phyloP scores from a whole-genome alignment of 2,797 vertebrate genomes.

The Spondyliosoma cantharus region DNA sequence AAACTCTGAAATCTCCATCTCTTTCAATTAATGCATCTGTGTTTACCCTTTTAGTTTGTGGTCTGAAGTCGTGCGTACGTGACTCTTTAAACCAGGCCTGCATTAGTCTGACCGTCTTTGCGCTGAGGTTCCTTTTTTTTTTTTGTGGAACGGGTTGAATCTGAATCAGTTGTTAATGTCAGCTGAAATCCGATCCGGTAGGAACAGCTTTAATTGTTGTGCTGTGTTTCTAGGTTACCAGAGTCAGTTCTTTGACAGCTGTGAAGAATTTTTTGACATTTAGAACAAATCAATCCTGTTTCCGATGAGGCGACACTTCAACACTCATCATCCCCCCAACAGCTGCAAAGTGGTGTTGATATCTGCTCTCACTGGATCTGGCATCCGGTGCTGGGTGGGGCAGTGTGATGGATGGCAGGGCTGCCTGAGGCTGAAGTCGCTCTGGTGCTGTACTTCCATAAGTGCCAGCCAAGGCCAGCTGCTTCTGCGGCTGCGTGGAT shows the following conservation, averaged over 20 bases:
- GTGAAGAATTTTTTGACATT: constrained; percentile 43
- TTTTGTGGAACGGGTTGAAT: constrained; percentile 6
- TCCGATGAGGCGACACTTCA: constrained; percentile 22
- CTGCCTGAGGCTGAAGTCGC: constrained; percentile 21
- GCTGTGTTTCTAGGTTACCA: constrained; percentile 10
- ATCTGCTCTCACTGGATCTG: constrained; percentile 34
- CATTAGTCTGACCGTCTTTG: not conserved
- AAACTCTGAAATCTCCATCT: not conserved
- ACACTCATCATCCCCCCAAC: constrained; percentile 18
- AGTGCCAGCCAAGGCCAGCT: constrained; percentile 54
- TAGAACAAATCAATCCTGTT: constrained; percentile 45
- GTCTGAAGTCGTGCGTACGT: no score
- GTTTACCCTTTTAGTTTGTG: not conserved
- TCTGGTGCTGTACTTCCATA: constrained; percentile 17
- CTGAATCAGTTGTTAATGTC: constrained; percentile 5
- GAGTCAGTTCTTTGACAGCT: constrained; percentile 27
- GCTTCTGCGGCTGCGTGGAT: constrained; percentile 28
- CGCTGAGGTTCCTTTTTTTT: not conserved
- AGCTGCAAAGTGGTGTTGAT: constrained; percentile 64
- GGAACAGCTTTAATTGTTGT: constrained; percentile 12
- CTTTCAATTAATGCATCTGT: not conserved
- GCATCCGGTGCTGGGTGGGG: constrained; percentile 43
- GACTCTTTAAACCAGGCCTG: not conserved
- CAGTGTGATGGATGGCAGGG: constrained; percentile 44
- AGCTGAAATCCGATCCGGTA: constrained; percentile 23